These are phyloP conservation scores for Oxyscelio sp. DNA, from an alignment of 2,888 invertebrate species.

Conservation along the genomic window DNA sequence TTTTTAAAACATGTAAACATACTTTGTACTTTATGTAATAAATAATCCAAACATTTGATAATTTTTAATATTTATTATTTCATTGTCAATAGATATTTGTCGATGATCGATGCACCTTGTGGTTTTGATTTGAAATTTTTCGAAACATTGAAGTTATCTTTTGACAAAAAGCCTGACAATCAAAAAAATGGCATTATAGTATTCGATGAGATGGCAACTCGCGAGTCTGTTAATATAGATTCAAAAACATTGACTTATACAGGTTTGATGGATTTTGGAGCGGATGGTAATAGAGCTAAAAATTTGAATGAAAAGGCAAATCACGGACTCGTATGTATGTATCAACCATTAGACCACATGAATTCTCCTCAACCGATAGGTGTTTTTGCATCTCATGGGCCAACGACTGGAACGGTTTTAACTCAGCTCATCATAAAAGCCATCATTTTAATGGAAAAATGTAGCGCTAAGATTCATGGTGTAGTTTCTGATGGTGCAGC, in stretches of 20 bases:
- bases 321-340: constrained; percentile 1
- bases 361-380: constrained; percentile 1
- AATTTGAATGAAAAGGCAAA: neutral
- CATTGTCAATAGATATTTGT: too few species aligned
- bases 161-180: neutral
- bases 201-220: constrained; percentile 12
- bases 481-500: neutral
- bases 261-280: constrained; percentile 5
- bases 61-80: too few species aligned
- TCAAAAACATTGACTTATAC: constrained; percentile 20
- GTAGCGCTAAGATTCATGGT: constrained; percentile 5
- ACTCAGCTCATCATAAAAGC: neutral
- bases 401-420: neutral
- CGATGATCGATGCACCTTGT: too few species aligned
- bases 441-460: neutral
- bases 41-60: too few species aligned
- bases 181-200: neutral
- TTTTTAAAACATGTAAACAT: too few species aligned
- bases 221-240: neutral
- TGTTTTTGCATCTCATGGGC: constrained; percentile 8
- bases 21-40: too few species aligned
- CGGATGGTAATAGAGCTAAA: neutral
- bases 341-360: neutral
- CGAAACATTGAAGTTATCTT: too few species aligned
- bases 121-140: too few species aligned